phyloP scores from a whole-genome alignment of 2,113 vertebrate species.

The Notarius lentiginosus region DNA sequence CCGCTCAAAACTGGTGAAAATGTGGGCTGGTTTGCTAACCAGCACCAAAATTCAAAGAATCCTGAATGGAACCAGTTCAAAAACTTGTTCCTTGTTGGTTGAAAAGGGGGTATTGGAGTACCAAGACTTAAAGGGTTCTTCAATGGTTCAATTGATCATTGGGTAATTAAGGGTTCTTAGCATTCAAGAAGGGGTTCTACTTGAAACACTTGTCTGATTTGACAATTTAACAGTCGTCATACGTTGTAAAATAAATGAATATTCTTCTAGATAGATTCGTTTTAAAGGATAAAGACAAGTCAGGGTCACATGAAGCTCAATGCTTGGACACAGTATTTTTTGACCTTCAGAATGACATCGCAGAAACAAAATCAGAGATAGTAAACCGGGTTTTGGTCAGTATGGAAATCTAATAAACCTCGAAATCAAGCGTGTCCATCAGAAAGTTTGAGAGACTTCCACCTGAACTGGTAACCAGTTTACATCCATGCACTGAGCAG shows the following conservation, averaged over 20 bases:
- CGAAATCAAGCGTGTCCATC: not conserved
- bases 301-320: not conserved
- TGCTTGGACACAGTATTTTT: not conserved
- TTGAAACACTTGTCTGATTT: not conserved
- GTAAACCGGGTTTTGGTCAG: not conserved
- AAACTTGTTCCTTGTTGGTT: no score
- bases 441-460: not conserved
- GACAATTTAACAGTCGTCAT: not conserved
- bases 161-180: not conserved
- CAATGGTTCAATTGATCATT: not conserved
- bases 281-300: not conserved
- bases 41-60: no score
- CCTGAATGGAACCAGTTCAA: no score
- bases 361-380: not conserved
- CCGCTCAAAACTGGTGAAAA: no score
- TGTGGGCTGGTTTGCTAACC: no score
- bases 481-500: not conserved
- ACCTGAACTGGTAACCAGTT: not conserved
- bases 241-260: not conserved
- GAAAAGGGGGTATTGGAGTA: no score
- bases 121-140: not conserved
- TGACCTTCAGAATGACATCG: not conserved
- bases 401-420: not conserved
- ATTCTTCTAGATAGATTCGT: not conserved
- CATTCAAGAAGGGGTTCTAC: not conserved